Percentiles rank a stretch among this genome's conserved stretches.
These are phyloP conservation scores for Lepidurus apus DNA, from an alignment of 1,140 invertebrate species.

Conservation along the genomic window DNA sequence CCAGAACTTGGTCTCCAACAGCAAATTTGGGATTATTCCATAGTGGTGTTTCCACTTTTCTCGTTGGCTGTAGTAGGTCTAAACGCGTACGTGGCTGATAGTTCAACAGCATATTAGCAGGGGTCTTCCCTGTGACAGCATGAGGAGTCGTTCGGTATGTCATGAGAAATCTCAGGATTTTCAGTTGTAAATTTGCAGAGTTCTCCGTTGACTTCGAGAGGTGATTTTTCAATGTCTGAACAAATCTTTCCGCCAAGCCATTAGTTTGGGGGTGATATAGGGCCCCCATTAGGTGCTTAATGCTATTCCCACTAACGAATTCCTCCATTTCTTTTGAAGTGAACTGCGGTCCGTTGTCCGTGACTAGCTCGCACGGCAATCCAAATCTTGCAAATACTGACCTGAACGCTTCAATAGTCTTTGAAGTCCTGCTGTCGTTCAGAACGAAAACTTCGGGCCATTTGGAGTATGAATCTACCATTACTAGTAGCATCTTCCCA, in stretches of 20 bases:
- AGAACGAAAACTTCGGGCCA: constrained; percentile 44
- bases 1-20: neutral
- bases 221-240: constrained; percentile 41
- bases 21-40: neutral
- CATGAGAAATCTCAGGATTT: constrained; percentile 25
- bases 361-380: constrained; percentile 44
- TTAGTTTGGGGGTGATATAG: constrained; percentile 47
- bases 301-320: constrained; percentile 45
- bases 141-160: constrained; percentile 30
- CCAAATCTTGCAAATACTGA: constrained; percentile 44
- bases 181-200: neutral
- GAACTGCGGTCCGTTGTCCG: constrained; percentile 48
- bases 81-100: neutral
- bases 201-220: constrained; percentile 33
- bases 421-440: neutral
- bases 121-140: constrained; percentile 26
- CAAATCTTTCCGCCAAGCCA: constrained; percentile 44
- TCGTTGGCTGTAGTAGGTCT: constrained; percentile 3
- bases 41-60: neutral
- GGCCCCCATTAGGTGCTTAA: constrained; percentile 37
- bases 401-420: constrained; percentile 37
- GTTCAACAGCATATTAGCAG: neutral
- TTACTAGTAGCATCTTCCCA: constrained; percentile 43
- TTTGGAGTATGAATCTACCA: constrained; percentile 49
- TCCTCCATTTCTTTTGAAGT: constrained; percentile 43